phyloP scores from a whole-genome alignment of 2,888 invertebrate genomes.

The Ornithoptera priamus region DNA sequence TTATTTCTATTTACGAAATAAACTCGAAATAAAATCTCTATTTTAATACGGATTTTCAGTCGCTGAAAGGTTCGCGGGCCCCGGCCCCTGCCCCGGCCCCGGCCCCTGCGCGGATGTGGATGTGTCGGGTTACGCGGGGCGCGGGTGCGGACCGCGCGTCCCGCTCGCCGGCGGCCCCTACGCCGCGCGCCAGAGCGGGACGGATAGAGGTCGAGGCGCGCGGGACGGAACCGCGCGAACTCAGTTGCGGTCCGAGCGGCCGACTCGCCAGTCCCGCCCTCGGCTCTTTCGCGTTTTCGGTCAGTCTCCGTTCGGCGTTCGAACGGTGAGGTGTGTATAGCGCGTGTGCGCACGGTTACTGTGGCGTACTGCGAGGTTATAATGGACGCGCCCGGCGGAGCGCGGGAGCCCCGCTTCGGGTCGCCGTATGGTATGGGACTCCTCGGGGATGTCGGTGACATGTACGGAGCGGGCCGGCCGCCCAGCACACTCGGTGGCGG shows the following conservation, averaged over 20 bases:
- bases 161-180: constrained; percentile 46
- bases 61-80: constrained; percentile 61
- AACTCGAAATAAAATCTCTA: constrained; percentile 79
- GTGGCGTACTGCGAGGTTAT: constrained; percentile 82
- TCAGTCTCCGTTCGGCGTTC: constrained; percentile 78
- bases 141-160: constrained; percentile 53
- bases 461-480: constrained; percentile 85
- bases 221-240: constrained; percentile 74
- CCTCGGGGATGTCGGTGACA: constrained; percentile 89
- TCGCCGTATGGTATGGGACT: constrained; percentile 93
- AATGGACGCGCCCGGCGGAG: constrained; percentile 94
- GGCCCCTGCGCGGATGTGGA: constrained; percentile 42
- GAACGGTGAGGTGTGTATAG: constrained; percentile 75
- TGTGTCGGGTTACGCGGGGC: constrained; percentile 77
- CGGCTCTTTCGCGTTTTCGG: constrained; percentile 75
- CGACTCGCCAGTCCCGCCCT: constrained; percentile 79
- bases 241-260: constrained; percentile 81
- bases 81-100: too few relatives aligned
- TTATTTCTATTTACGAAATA: constrained; percentile 80
- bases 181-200: constrained; percentile 61
- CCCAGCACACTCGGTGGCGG: constrained; percentile 79
- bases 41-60: constrained; percentile 76
- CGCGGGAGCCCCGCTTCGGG: constrained; percentile 93
- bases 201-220: constrained; percentile 53
- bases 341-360: constrained; percentile 79